Conservation (phyloP, 2,797 vertebrate genomes). For the Mormyrus hasselquistii region DNA sequence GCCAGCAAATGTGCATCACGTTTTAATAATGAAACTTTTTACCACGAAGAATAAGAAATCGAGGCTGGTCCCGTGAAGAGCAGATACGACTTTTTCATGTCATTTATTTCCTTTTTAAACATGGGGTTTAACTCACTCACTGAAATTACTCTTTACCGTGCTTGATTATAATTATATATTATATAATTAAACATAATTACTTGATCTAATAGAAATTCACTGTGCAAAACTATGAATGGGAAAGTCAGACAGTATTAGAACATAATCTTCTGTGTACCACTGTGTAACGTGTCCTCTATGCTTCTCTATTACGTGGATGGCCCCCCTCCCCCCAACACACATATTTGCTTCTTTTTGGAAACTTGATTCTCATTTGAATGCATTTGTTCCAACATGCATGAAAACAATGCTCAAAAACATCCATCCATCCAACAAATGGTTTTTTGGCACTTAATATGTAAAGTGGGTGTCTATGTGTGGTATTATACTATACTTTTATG, state of each 20-base stretch:
- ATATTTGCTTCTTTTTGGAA: neutral
- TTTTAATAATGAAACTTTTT: slow-evolving; percentile 3
- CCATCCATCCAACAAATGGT: neutral
- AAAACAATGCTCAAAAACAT: neutral
- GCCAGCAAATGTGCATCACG: neutral
- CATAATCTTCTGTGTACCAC: neutral
- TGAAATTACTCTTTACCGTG: slow-evolving; percentile 9
- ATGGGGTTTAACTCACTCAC: slow-evolving; percentile 5
- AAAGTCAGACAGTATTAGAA: neutral
- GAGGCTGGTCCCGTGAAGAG: neutral
- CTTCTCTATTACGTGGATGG: neutral
- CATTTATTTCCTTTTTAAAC: slow-evolving; percentile 4
- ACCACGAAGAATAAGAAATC: neutral
- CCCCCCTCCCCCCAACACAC: neutral
- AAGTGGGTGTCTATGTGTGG: neutral
- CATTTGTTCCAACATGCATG: neutral
- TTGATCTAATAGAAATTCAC: neutral
- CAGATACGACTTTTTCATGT: neutral
- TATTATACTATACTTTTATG: neutral
- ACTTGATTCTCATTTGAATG: neutral
- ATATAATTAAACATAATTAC: slow-evolving; percentile 17
- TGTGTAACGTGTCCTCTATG: neutral
- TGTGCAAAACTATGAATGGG: slow-evolving; percentile 6
- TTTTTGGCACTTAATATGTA: neutral
- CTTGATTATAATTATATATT: slow-evolving; percentile 18